These are phyloP conservation scores for Drosophila phalerata DNA, from an alignment of 2,888 invertebrate species.

Conservation along the genomic window DNA sequence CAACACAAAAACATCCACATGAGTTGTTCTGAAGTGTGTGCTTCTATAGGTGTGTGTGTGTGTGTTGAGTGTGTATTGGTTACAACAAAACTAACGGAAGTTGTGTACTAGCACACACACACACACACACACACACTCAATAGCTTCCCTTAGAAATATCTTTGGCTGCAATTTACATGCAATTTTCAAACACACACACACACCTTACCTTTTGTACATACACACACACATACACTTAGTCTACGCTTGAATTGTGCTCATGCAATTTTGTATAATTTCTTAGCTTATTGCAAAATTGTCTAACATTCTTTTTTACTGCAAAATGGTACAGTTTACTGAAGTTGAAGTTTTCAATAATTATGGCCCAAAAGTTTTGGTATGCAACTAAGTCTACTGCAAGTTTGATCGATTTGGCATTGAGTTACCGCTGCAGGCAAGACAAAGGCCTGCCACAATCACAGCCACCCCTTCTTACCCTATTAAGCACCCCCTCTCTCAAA, in stretches of 20 bases:
- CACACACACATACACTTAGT: constrained; percentile 9
- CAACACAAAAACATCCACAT: constrained; percentile 52
- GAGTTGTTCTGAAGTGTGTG: constrained; percentile 4
- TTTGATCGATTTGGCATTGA: constrained; percentile 75
- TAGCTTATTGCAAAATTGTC: background rate
- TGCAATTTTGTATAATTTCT: constrained; percentile 18
- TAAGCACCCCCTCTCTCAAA: background rate
- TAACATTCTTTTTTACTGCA: background rate
- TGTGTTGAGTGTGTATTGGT: constrained; percentile 10
- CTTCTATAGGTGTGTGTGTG: background rate
- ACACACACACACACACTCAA: constrained; percentile 1
- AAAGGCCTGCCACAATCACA: constrained; percentile 4
- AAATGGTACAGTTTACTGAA: background rate
- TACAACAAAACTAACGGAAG: constrained; percentile 36
- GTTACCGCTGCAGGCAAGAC: constrained; percentile 12
- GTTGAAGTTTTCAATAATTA: constrained; percentile 6
- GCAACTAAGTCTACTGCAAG: constrained; percentile 53
- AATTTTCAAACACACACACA: constrained; percentile 36
- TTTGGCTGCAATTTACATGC: constrained; percentile 55
- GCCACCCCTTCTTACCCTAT: background rate
- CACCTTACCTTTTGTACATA: background rate
- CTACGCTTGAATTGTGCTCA: background rate
- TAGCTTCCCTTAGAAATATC: background rate
- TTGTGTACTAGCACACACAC: constrained; percentile 16
- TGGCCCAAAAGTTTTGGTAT: constrained; percentile 11